Conservation (phyloP, 2,797 vertebrate species). For the Micromesistius poutassou region DNA sequence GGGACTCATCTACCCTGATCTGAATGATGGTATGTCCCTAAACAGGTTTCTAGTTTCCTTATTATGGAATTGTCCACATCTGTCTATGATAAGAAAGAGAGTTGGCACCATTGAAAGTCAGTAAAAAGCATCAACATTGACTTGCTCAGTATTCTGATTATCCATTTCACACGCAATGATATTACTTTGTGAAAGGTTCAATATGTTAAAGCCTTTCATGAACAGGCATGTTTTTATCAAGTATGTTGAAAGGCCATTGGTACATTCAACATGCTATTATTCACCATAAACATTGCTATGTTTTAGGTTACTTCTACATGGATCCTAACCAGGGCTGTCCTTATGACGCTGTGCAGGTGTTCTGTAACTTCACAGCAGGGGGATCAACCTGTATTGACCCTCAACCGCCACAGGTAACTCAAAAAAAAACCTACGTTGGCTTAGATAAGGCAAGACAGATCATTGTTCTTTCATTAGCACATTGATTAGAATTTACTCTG, state of each 20-base stretch:
- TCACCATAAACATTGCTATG: background rate
- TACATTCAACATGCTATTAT: background rate
- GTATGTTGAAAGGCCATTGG: background rate
- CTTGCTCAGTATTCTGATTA: background rate
- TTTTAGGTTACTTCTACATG: conserved; percentile 75
- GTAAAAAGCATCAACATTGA: background rate
- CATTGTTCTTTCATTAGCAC: background rate
- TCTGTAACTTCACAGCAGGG: conserved; percentile 78
- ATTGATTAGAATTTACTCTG: background rate
- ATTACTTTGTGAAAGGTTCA: background rate
- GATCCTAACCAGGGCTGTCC: conserved; percentile 78
- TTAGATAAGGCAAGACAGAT: background rate
- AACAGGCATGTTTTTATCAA: background rate
- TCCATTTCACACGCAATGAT: background rate
- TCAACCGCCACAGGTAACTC: conserved; percentile 58
- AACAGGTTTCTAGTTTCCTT: background rate
- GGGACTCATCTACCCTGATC: conserved; percentile 57
- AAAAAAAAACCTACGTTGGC: background rate
- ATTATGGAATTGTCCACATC: background rate
- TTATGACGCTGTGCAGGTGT: conserved; percentile 70
- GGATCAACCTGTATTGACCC: conserved; percentile 74
- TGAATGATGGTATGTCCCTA: conserved; percentile 63
- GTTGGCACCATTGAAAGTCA: background rate
- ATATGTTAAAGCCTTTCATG: background rate
- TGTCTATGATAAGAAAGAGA: background rate